phyloP scores from a whole-genome alignment of 2,797 vertebrate genomes.

The Aratinga solstitialis region DNA sequence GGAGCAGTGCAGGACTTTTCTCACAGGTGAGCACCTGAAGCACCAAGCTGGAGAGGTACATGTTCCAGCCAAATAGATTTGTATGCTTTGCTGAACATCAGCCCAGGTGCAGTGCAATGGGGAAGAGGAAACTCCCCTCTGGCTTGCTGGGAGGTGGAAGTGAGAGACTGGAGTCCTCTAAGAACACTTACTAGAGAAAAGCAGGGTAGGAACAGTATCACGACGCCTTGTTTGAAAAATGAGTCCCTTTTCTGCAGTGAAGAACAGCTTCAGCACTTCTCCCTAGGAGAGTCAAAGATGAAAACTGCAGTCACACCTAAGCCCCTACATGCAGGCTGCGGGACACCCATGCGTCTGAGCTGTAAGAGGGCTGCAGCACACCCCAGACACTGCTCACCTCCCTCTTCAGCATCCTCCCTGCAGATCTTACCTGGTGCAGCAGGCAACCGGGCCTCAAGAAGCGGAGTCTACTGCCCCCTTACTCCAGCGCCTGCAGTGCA shows the following conservation, averaged over 20 bases:
- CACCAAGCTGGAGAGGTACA: not conserved
- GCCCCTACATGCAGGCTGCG: accelerated
- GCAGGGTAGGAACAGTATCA: not conserved
- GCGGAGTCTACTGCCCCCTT: not conserved
- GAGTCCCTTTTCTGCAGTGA: not conserved
- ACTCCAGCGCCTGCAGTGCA: not conserved
- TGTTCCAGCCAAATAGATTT: not conserved
- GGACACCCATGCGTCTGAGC: not conserved
- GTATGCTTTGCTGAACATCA: not conserved
- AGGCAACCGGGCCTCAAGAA: not conserved
- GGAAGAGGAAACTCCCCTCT: not conserved
- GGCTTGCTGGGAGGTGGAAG: not conserved
- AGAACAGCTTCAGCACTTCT: not conserved
- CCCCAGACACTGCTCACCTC: not conserved
- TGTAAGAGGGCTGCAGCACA: not conserved
- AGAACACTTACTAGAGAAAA: not conserved
- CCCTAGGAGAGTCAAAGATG: not conserved
- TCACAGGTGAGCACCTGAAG: not conserved
- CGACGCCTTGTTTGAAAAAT: not conserved
- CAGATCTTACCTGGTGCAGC: no score
- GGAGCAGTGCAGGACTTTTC: not conserved
- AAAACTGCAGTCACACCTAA: accelerated
- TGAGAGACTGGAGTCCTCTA: not conserved
- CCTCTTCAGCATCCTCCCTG: not conserved
- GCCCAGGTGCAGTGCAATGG: not conserved